Evolutionary conservation across 2,888 invertebrate species (phyloP), one percentile per base, ranked within the genome.

Genomic region (Drosophila affinis): DNA sequence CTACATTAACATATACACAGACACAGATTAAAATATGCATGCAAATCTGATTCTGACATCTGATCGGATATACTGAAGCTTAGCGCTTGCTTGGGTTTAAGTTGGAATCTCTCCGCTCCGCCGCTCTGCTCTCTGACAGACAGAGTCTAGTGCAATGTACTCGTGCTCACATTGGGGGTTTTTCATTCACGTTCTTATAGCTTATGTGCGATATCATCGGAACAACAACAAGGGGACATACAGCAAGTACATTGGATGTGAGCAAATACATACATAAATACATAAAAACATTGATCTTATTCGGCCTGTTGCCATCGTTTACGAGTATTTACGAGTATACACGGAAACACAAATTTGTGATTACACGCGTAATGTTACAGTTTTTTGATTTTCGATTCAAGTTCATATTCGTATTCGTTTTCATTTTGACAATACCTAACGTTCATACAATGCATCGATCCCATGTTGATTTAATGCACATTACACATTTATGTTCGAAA

Each of bases 221-320:
- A 62, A 62, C 47, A 74, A 56, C 63, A 71, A 71, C 69, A 69
- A 69, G 48, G 71, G 72, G 60, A 67, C 67, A 67, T 67, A 69
- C 67, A 67, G 69, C 69, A 70, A 71, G 72, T 62, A 70, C 59
- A 68, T 44, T 58, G 57, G 39, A 68, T 68, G 70, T 69, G 52
- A 69, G 57, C 70, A 46, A 47, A 47, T 47, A 47, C 17, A 47
- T 18, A 18, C 14, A 67, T 32, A 32, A 55, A 56, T 56, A 54
- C 48, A 67, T 67, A 67, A 68, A 67, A 69, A 67, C 69, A 68
- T 67, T 68, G 39, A 62, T 72, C 53, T 69, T 29, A 9, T 32
- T 14, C 18, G 21, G 47, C 29, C 17, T 9, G 27, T 18, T 17
- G n/a, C n/a, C n/a, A 44, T 29, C 52, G 39, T 53, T 12, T 39